Evolutionary conservation across 1,140 invertebrate species (phyloP), one percentile per base, ranked within the genome.

Genomic region (Steinernema khuongi): DNA sequence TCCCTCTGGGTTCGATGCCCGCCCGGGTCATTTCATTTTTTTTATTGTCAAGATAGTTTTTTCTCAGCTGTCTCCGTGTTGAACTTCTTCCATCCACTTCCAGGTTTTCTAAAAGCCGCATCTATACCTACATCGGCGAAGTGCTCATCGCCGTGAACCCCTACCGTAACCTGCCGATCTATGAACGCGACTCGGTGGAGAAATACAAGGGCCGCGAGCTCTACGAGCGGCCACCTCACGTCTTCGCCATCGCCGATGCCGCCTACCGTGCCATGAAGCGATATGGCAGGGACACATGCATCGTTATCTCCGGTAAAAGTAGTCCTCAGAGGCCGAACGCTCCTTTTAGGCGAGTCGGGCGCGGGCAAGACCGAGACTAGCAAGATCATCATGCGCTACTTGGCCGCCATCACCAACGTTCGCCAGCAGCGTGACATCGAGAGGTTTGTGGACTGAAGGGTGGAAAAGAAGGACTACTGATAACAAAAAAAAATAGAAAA

Each of bases 361-460:
- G 91, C 93, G 31, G 96, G 95, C 32, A 97, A 98, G 87, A 97
- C 96, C 7, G 96, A 97, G 87, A 94, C 94, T 0, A 96, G 94
- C 30, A 98, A 98, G 89, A 96, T 97, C 79, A 96, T 98, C 74
- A 97, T 98, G 94, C 93, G 94, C 85, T 98, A 98, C 85, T 96
- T 98, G 76, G 94, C 96, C 4, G 94, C 94, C 11, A 94, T 97
- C 66, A 98, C 94, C 19, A 97, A 94, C 89, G 85, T 93, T 82
- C 90, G 90, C 85, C 90, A 93, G 79, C 91, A 94, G 86, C 91
- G 93, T 84, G 95, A 97, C 87, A 95, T 97, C 70, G 94, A 97
- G 87, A 91, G 93, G 92, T 93, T 79, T 18, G 7, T 41, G 7
- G 7, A 41, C 36, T n/a, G 7, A 41, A 7, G 7, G 7, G 7